phyloP scores from a whole-genome alignment of 1,140 invertebrate genomes.

The Pseudachorutes palmiensis region DNA sequence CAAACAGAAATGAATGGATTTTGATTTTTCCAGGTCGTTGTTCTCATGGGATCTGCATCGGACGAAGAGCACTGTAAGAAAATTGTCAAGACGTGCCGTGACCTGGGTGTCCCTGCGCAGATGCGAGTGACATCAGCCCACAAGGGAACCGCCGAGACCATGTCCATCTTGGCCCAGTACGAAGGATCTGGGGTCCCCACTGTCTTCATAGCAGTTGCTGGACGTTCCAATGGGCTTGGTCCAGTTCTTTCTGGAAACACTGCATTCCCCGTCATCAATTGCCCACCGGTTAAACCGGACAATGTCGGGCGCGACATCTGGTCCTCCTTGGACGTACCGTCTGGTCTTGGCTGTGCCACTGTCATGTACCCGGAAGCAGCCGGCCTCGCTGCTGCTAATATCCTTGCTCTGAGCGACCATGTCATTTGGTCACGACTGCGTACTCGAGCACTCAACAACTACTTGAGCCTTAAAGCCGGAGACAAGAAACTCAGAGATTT shows the following conservation, averaged over 20 bases:
- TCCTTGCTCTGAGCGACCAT: slow-evolving; percentile 74
- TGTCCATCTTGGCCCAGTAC: slow-evolving; percentile 72
- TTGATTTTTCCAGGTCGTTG: too few species aligned
- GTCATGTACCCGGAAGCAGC: slow-evolving; percentile 86
- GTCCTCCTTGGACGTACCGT: slow-evolving; percentile 91
- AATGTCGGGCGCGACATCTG: slow-evolving; percentile 75
- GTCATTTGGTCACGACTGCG: slow-evolving; percentile 78
- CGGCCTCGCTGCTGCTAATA: slow-evolving; percentile 83
- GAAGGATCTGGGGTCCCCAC: slow-evolving; percentile 66
- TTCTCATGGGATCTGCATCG: slow-evolving; percentile 87
- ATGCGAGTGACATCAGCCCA: slow-evolving; percentile 84
- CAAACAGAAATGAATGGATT: too few species aligned
- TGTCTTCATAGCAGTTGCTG: slow-evolving; percentile 90
- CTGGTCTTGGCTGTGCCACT: slow-evolving; percentile 83
- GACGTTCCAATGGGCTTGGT: slow-evolving; percentile 91
- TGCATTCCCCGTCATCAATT: slow-evolving; percentile 89
- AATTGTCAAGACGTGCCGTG: slow-evolving; percentile 60
- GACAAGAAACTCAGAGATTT: slow-evolving; percentile 51
- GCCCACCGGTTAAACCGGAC: slow-evolving; percentile 71
- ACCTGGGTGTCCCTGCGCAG: slow-evolving; percentile 64
- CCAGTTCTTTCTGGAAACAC: slow-evolving; percentile 90
- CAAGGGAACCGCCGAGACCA: slow-evolving; percentile 78
- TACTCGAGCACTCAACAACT: slow-evolving; percentile 66
- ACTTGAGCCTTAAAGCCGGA: slow-evolving; percentile 53
- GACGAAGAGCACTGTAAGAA: slow-evolving; percentile 75